Evolutionary conservation across 2,113 vertebrate species (phyloP), one percentile per base, ranked within the genome.

Genomic region (Corythornis vintsioides): DNA sequence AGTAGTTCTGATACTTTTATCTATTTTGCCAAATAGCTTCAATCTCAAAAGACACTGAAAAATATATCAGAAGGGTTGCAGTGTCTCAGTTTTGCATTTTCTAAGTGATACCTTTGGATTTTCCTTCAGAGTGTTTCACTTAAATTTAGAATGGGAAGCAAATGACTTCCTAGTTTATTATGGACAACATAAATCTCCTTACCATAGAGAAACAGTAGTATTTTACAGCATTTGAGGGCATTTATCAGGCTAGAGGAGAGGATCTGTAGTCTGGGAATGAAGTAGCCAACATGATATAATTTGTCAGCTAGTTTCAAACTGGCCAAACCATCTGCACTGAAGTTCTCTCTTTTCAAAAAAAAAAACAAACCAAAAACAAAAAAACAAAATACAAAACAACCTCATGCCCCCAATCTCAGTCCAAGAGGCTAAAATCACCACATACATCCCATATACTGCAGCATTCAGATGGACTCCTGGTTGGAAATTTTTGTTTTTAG

Each of bases 1-100:
- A 26, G 7, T 87, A 75, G 50, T 79, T 92, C 66, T 69, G 63
- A 45, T 87, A 82, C 61, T 94, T 95, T 84, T 73, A 45, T 88
- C 75, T 63, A n/a, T 91, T 94, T 91, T 85, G 38, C 47, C 55
- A 70, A 94, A 85, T 55, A 74, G 7, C 28, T 83, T 83, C 75
- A 55, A n/a, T 55, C 59, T 89, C 66, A 91, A 82, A 89, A 91
- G 87, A 35, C 43, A 71, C 35, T 15, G 56, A 60, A 82, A 90
- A 89, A 45, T 22, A 16, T 57, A 93, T 87, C 61, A 53, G 28
- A 85, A 59, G 29, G 24, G 31, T 13, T 76, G 42, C 42, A 85
- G 83, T 4, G 4, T 38, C 22, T 66, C 0, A 0, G 21, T 9
- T 92, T 89, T 76, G 75, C 31, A 45, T 88, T 93, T 76, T 59